phyloP scores from a whole-genome alignment of 2,888 invertebrate genomes.

The Ennomos fuscantarius region DNA sequence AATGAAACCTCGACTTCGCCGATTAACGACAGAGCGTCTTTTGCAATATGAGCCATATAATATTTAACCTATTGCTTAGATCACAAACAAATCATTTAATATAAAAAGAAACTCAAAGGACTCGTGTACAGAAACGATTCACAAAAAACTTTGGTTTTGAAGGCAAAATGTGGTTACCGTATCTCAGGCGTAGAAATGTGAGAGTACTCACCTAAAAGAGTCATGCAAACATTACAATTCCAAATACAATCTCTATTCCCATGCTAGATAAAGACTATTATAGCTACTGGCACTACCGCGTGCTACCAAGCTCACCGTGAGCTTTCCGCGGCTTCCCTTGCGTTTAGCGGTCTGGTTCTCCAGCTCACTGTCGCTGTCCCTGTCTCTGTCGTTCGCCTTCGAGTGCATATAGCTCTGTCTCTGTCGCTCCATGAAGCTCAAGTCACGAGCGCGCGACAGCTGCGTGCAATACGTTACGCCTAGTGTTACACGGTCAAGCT shows the following conservation, averaged over 20 bases:
- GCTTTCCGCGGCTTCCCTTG: slow-evolving; percentile 88
- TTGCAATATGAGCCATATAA: too few species aligned
- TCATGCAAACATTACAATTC: slow-evolving; percentile 2
- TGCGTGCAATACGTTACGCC: slow-evolving; percentile 73
- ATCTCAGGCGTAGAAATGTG: neutral
- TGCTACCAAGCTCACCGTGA: slow-evolving; percentile 88
- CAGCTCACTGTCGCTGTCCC: slow-evolving; percentile 96
- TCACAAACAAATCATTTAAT: too few species aligned
- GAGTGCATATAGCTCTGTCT: slow-evolving; percentile 82
- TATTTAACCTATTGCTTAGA: too few species aligned
- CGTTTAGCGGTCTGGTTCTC: slow-evolving; percentile 82
- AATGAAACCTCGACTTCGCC: too few species aligned
- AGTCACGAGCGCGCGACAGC: slow-evolving; percentile 78
- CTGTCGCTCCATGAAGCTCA: slow-evolving; percentile 82
- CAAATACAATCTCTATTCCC: slow-evolving; percentile 56
- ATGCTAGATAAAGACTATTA: slow-evolving; percentile 31
- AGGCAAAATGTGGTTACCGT: too few species aligned
- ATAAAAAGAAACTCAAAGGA: too few species aligned
- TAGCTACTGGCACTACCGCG: slow-evolving; percentile 44
- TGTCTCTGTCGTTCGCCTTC: slow-evolving; percentile 87
- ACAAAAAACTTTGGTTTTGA: too few species aligned
- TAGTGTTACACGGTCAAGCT: slow-evolving; percentile 58
- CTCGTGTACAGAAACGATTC: too few species aligned
- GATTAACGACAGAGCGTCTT: too few species aligned
- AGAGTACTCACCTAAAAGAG: slow-evolving; percentile 5